Evolutionary conservation across 2,888 invertebrate genomes (phyloP).

Genomic region (Zaprionus bogoriensis): DNA sequence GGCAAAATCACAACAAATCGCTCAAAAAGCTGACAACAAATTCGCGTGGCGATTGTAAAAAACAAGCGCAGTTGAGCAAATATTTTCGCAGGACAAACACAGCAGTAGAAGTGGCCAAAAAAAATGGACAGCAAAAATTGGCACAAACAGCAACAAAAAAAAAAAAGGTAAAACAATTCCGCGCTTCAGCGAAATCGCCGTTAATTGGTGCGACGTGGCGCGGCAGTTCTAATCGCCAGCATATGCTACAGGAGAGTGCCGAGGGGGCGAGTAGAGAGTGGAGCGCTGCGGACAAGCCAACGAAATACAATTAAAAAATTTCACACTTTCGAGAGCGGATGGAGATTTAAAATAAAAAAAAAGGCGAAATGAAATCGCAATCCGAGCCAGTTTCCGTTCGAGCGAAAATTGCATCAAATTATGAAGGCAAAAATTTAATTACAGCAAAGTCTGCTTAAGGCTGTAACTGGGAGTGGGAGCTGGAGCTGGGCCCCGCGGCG

Average conservation of each 20-base stretch:
- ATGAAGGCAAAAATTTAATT: slow-evolving; percentile 73
- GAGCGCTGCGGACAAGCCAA: slow-evolving; percentile 1
- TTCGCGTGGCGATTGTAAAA: background rate
- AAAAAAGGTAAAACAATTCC: slow-evolving; percentile 18
- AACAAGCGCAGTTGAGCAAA: slow-evolving; percentile 15
- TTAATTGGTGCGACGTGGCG: slow-evolving; percentile 38
- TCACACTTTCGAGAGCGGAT: slow-evolving; percentile 38
- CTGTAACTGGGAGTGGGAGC: background rate
- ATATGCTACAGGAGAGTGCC: slow-evolving; percentile 26
- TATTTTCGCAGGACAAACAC: slow-evolving; percentile 24
- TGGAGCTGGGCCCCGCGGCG: slow-evolving; percentile 25
- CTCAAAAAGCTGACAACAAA: background rate
- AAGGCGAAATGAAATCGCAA: slow-evolving; percentile 13
- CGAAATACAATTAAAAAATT: slow-evolving; percentile 66
- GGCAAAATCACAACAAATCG: slow-evolving; percentile 23
- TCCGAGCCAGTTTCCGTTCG: slow-evolving; percentile 47
- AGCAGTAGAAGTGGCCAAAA: background rate
- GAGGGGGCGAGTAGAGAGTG: slow-evolving; percentile 1
- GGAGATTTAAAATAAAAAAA: slow-evolving; percentile 8
- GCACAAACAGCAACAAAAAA: too few species aligned
- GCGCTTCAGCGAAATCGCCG: slow-evolving; percentile 18
- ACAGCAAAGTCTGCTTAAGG: slow-evolving; percentile 44
- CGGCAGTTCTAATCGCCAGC: slow-evolving; percentile 40
- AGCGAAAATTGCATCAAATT: slow-evolving; percentile 72
- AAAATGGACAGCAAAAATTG: background rate